Evolutionary conservation across 1,140 invertebrate genomes (phyloP).

Genomic region (Tetragonula clypearis): DNA sequence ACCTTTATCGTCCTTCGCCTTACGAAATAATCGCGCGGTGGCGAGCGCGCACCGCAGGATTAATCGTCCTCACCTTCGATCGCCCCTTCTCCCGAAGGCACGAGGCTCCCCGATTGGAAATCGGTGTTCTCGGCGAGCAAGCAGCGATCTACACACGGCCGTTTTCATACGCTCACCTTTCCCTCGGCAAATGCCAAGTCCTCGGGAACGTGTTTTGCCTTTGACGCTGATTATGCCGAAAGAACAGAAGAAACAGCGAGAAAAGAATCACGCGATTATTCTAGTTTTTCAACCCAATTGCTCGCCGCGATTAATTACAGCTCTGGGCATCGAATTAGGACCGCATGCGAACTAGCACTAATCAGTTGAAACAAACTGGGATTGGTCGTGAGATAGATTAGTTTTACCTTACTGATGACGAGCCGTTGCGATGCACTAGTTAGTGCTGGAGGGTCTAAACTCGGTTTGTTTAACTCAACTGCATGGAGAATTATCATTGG

Average conservation of each 20-base stretch:
- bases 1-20: constrained; percentile 72
- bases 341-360: background rate
- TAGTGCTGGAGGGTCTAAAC: no score
- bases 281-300: background rate
- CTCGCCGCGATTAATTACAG: background rate
- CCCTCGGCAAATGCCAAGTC: constrained; percentile 69
- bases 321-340: background rate
- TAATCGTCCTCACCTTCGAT: constrained; percentile 62
- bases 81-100: constrained; percentile 6
- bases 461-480: no score
- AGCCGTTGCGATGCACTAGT: no score
- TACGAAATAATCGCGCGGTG: constrained; percentile 64
- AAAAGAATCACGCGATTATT: background rate
- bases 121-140: background rate
- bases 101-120: constrained; percentile 46
- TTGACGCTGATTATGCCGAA: constrained; percentile 51
- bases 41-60: constrained; percentile 52
- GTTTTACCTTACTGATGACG: no score
- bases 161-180: constrained; percentile 67
- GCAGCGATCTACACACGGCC: constrained; percentile 2
- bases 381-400: no score
- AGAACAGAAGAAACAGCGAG: background rate
- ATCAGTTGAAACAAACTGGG: no score
- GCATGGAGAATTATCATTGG: no score
- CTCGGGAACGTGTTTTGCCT: constrained; percentile 64